Evolutionary conservation across 1,140 invertebrate species (phyloP).

Genomic region (Megathymus violae): DNA sequence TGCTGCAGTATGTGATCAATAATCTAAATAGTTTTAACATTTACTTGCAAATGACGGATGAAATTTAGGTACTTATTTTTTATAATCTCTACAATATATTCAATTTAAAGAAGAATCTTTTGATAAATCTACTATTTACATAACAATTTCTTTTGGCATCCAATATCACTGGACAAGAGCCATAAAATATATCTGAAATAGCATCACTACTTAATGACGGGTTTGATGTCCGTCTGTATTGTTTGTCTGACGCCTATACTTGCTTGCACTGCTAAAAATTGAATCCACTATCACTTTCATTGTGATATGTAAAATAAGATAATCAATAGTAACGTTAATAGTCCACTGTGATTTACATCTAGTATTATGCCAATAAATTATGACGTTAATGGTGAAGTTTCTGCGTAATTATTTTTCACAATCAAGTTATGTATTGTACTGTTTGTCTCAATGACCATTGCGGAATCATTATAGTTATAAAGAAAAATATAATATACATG

Average conservation of each 20-base stretch:
- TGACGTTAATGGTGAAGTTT: no score
- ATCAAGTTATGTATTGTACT: no score
- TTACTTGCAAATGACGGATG: slow-evolving; percentile 52
- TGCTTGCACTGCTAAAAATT: slow-evolving; percentile 1
- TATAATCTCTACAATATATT: slow-evolving; percentile 35
- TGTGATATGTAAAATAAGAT: slow-evolving; percentile 46
- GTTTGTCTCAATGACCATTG: no score
- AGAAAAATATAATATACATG: no score
- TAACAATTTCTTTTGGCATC: slow-evolving; percentile 61
- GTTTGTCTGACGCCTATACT: slow-evolving; percentile 6
- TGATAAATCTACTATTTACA: slow-evolving; percentile 41
- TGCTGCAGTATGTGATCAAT: slow-evolving; percentile 66
- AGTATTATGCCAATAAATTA: no score
- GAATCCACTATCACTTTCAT: slow-evolving; percentile 15
- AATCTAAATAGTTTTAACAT: slow-evolving; percentile 39
- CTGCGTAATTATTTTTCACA: no score
- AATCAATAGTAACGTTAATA: slow-evolving; percentile 11
- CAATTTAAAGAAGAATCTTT: slow-evolving; percentile 38
- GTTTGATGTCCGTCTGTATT: not conserved
- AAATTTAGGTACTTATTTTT: slow-evolving; percentile 39
- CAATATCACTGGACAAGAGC: slow-evolving; percentile 68
- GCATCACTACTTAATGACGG: slow-evolving; percentile 12
- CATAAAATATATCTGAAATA: slow-evolving; percentile 41
- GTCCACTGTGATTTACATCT: not conserved
- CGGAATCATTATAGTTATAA: no score